Evolutionary conservation across 1,140 invertebrate genomes (phyloP).

Genomic region (Andrena cerasifolii): DNA sequence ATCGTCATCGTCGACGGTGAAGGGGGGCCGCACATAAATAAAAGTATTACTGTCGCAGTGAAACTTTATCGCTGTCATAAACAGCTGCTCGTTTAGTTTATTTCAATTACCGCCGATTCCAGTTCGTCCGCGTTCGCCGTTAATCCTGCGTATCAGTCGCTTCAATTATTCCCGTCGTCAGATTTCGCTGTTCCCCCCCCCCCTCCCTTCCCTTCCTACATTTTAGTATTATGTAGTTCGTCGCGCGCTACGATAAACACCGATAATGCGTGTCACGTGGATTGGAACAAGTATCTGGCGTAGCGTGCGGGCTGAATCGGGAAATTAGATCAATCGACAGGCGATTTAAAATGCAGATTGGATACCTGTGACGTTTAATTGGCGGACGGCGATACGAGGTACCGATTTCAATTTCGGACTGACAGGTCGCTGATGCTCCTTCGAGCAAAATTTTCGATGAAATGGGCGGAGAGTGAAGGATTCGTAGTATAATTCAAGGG

Average conservation of each 20-base stretch:
- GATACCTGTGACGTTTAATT: background rate
- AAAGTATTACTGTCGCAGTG: constrained; percentile 60
- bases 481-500: too few species aligned
- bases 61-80: constrained; percentile 62
- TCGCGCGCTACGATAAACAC: background rate
- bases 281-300: background rate
- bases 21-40: constrained; percentile 39
- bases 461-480: too few species aligned
- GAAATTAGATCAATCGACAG: constrained; percentile 1
- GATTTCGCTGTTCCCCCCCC: background rate
- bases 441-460: background rate
- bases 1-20: background rate
- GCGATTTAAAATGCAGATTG: background rate
- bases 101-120: constrained; percentile 60
- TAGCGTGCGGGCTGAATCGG: constrained; percentile 3
- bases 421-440: background rate
- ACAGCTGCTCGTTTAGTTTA: constrained; percentile 48
- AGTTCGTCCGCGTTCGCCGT: constrained; percentile 50
- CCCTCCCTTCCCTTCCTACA: too few species aligned
- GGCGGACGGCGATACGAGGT: too few species aligned
- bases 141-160: constrained; percentile 49
- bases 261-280: constrained; percentile 17
- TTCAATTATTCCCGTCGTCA: constrained; percentile 32
- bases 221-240: constrained; percentile 17
- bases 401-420: background rate